Percentiles rank a stretch among this genome's conserved stretches.
Conservation (phyloP, 2,113 vertebrate genomes). For the Oenanthe melanoleuca region DNA sequence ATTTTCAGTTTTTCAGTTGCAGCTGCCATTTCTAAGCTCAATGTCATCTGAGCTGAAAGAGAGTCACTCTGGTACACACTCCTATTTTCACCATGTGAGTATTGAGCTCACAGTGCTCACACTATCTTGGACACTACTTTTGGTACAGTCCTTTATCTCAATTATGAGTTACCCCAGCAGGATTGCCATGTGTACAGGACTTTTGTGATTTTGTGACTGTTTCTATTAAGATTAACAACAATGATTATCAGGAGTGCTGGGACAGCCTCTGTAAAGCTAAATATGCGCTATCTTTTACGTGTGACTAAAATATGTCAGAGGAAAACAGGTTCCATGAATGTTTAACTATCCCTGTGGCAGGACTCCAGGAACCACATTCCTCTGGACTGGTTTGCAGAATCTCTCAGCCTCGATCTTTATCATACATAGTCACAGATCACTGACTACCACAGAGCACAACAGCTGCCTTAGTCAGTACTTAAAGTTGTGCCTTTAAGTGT, state of each 20-base stretch:
- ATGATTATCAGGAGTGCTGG: not conserved
- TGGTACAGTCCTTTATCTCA: not conserved
- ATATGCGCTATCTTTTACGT: not conserved
- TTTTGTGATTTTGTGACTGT: not conserved
- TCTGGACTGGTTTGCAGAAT: not conserved
- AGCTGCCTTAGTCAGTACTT: not conserved
- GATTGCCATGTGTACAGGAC: not conserved
- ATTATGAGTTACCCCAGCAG: not conserved
- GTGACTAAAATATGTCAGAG: not conserved
- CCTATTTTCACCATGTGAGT: not conserved
- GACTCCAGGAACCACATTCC: conserved; percentile 3
- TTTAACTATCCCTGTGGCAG: not conserved
- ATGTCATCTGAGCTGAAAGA: not conserved
- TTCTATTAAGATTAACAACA: not conserved
- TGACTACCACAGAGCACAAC: not conserved
- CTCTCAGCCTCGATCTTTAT: not conserved
- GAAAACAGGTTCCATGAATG: not conserved
- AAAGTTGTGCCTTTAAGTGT: not conserved
- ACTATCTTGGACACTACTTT: not conserved
- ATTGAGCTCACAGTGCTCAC: not conserved
- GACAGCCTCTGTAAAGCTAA: not conserved
- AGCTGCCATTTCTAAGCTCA: not conserved
- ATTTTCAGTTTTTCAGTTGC: not conserved
- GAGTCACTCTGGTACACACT: not conserved
- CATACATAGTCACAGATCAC: not conserved